Conservation (phyloP, 2,113 vertebrate genomes). For the Bubalus kerabau region DNA sequence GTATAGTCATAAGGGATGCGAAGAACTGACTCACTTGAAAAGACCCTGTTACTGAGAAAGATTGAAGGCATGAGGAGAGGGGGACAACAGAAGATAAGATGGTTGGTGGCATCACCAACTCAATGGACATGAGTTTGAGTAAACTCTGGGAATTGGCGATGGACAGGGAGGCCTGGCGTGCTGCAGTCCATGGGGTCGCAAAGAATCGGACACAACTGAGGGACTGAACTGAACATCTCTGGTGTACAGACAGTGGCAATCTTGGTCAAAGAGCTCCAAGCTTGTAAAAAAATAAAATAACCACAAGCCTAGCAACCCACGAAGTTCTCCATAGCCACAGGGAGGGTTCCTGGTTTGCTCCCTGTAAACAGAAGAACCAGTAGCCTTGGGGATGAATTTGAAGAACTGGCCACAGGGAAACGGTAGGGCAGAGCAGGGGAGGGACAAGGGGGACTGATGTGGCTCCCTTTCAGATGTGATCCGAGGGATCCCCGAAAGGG, state of each 20-base stretch:
- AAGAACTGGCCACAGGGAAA: neutral
- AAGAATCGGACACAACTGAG: neutral
- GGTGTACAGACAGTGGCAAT: neutral
- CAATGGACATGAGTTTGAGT: neutral
- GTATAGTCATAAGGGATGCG: neutral
- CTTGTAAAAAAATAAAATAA: neutral
- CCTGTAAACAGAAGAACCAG: neutral
- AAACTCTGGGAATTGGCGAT: neutral
- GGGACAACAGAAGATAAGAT: neutral
- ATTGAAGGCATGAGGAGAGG: neutral
- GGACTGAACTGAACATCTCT: neutral
- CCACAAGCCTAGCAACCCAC: neutral
- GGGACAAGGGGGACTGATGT: rapidly evolving
- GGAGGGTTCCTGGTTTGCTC: neutral
- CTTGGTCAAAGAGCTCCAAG: neutral
- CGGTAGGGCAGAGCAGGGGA: neutral
- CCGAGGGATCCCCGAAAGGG: neutral
- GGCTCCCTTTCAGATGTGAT: neutral
- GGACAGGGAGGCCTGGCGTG: neutral
- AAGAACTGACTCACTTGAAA: neutral
- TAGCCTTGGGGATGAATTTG: neutral
- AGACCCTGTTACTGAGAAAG: neutral
- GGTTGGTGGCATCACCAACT: neutral
- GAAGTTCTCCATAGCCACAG: neutral
- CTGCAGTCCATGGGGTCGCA: neutral